phyloP scores from a whole-genome alignment of 2,113 vertebrate genomes.

The Ptyas mucosa region DNA sequence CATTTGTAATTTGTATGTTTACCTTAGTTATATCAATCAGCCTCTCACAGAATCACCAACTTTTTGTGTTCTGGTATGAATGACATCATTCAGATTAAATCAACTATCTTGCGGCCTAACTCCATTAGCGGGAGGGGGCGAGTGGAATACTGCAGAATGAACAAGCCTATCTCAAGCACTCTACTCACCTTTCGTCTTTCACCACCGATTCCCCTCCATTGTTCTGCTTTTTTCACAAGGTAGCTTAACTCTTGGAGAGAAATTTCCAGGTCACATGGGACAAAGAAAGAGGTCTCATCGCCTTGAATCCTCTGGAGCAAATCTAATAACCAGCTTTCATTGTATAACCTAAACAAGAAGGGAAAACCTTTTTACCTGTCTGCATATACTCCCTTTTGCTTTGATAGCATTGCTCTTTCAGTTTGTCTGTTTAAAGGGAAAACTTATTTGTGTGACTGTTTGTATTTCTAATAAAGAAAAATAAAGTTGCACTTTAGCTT shows the following conservation, averaged over 20 bases:
- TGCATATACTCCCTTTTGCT: background rate
- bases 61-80: background rate
- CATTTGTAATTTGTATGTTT: background rate
- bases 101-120: background rate
- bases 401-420: too few species aligned
- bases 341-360: slow-evolving; percentile 72
- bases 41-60: background rate
- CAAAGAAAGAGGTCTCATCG: slow-evolving; percentile 77
- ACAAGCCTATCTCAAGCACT: background rate
- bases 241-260: slow-evolving; percentile 88
- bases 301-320: slow-evolving; percentile 76
- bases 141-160: background rate
- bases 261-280: slow-evolving; percentile 86
- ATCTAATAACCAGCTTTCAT: slow-evolving; percentile 80
- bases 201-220: slow-evolving; percentile 87
- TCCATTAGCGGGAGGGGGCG: background rate
- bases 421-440: background rate
- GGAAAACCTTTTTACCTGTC: background rate
- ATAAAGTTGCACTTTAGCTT: background rate
- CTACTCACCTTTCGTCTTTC: slow-evolving; percentile 84
- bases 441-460: background rate
- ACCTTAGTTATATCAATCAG: background rate
- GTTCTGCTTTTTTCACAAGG: slow-evolving; percentile 84
- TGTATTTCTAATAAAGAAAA: background rate
- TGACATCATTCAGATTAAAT: background rate